These are phyloP conservation scores for Clarias laeviceps DNA, from an alignment of 2,797 vertebrate species.

Conservation along the genomic window DNA sequence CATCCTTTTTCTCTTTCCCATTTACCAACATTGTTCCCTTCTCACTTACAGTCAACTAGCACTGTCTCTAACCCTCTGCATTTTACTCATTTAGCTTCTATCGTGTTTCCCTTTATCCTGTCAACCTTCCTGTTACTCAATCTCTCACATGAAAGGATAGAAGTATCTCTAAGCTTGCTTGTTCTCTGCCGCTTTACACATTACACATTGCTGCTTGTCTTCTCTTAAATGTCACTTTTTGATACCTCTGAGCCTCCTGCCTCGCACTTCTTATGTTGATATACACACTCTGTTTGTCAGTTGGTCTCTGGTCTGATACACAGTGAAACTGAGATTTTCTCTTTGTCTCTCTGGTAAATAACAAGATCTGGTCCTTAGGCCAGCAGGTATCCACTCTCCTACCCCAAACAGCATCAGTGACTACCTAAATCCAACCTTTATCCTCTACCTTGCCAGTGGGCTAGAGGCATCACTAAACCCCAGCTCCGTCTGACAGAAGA, in stretches of 20 bases:
- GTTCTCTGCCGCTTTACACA: slow-evolving; percentile 55
- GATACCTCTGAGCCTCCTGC: slow-evolving; percentile 35
- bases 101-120: slow-evolving; percentile 5
- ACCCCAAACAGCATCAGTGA: slow-evolving; percentile 65
- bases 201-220: slow-evolving; percentile 67
- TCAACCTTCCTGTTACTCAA: background rate
- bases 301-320: slow-evolving; percentile 66
- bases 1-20: background rate
- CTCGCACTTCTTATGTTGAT: slow-evolving; percentile 68
- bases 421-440: slow-evolving; percentile 76
- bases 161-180: slow-evolving; percentile 57
- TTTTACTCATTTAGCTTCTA: slow-evolving; percentile 12
- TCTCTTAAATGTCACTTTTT: slow-evolving; percentile 64
- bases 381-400: slow-evolving; percentile 71
- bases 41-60: background rate
- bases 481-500: slow-evolving; percentile 65
- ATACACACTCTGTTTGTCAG: slow-evolving; percentile 45
- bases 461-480: slow-evolving; percentile 66
- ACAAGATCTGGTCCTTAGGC: slow-evolving; percentile 78
- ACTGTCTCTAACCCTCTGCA: background rate
- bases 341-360: slow-evolving; percentile 68
- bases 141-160: slow-evolving; percentile 55
- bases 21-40: background rate
- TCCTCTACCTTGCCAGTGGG: slow-evolving; percentile 60
- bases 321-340: slow-evolving; percentile 46